These are phyloP conservation scores for Delphinapterus leucas DNA, from an alignment of 2,113 vertebrate genomes.

Conservation along the genomic window DNA sequence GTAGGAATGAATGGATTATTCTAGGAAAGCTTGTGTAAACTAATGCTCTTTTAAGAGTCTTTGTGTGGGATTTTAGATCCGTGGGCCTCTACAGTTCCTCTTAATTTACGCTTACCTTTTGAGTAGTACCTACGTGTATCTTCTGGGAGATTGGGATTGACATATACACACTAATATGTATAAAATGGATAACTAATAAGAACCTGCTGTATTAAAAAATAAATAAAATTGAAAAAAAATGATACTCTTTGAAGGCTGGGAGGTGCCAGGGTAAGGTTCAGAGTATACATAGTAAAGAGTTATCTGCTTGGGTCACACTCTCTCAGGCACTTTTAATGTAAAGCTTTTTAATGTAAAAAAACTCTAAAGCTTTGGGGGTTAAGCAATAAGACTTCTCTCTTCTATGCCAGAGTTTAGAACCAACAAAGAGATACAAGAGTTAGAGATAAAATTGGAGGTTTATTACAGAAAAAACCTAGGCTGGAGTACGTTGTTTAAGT, in stretches of 20 bases:
- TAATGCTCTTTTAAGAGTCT: background rate
- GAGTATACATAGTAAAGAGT: background rate
- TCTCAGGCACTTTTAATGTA: background rate
- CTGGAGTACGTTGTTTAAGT: background rate
- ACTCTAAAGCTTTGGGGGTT: background rate
- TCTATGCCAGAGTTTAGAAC: background rate
- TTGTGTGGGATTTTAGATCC: background rate
- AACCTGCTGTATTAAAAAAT: no score
- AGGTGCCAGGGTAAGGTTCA: background rate
- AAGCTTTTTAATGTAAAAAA: background rate
- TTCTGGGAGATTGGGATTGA: background rate
- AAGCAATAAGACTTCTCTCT: background rate
- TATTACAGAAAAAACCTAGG: background rate
- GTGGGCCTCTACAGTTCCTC: background rate
- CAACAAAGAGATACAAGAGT: background rate
- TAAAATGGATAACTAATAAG: no score
- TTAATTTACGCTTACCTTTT: background rate
- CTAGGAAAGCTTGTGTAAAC: background rate
- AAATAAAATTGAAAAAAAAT: background rate
- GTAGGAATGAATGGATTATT: background rate
- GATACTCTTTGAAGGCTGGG: background rate
- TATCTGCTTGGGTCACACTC: background rate
- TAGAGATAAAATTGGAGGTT: background rate
- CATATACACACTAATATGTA: no score
- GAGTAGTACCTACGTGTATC: background rate